Evolutionary conservation across 1,140 invertebrate genomes (phyloP).

Genomic region (Pogonomyrmex barbatus): DNA sequence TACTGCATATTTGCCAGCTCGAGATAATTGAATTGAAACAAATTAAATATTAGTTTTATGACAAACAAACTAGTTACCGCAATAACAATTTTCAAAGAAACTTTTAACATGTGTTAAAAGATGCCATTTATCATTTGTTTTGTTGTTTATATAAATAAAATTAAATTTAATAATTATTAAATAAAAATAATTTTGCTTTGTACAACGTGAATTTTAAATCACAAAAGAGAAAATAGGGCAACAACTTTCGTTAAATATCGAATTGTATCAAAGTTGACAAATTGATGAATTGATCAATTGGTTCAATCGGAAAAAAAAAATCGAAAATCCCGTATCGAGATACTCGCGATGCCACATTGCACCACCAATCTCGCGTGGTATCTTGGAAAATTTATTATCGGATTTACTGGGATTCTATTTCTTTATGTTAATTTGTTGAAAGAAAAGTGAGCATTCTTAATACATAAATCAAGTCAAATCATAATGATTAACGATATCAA

Average conservation of each 20-base stretch:
- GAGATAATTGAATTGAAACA: too few species aligned
- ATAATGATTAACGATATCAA: not conserved
- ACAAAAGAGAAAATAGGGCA: not conserved
- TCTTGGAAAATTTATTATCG: slow-evolving; percentile 78
- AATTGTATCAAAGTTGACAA: not conserved
- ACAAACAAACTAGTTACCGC: too few species aligned
- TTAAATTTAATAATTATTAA: too few species aligned
- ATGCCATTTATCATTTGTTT: too few species aligned
- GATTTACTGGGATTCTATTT: slow-evolving; percentile 76
- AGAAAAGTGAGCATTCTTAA: slow-evolving; percentile 69
- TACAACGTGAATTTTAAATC: not conserved
- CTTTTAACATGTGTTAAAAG: too few species aligned
- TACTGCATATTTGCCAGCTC: too few species aligned
- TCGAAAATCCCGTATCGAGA: not conserved
- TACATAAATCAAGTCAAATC: not conserved
- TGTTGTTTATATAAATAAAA: too few species aligned
- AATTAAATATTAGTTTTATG: too few species aligned
- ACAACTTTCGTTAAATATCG: not conserved
- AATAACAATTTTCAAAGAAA: too few species aligned
- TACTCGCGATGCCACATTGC: slow-evolving; percentile 75
- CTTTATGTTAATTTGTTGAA: slow-evolving; percentile 76
- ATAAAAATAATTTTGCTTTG: not conserved
- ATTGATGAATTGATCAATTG: not conserved
- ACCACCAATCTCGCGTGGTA: slow-evolving; percentile 77
- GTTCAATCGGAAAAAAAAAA: not conserved